Evolutionary conservation across 2,797 vertebrate species (phyloP), one percentile per base, ranked within the genome.

Genomic region (Gobionotothen gibberifrons): DNA sequence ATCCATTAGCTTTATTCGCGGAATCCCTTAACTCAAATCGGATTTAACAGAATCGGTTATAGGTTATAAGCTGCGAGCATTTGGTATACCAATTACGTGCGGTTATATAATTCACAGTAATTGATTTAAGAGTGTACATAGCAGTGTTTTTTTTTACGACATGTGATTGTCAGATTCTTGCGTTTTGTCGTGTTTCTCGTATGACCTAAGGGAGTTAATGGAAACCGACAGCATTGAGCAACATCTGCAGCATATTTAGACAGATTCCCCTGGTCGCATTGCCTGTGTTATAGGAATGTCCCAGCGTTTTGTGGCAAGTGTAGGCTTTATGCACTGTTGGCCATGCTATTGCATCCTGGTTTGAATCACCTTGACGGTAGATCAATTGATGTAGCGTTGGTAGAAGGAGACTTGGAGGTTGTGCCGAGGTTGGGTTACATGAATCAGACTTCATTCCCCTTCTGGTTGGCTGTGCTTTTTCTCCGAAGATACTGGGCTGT

Each of bases 361-460:
- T 75, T 84, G 81, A 80, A 92, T 93, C 90, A 93, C 90, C 90
- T 94, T 94, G 91, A 93, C 72, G 72, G 62, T 46, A 73, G 84
- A 91, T 91, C 89, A 89, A 78, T 92, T 87, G 76, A 76, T 87
- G 82, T 82, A 79, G 77, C 84, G 53, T 62, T 77, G 69, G 78
- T 74, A 76, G 83, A 93, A 94, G 91, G 92, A 93, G 92, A 92
- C 83, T 92, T 92, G 81, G 90, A 93, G 92, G 93, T 91, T 93
- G 90, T 76, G 68, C 69, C 66, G 48, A 87, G 87, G 79, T 87
- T 86, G 79, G 76, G 85, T 93, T 90, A 89, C 88, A 83, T 84
- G 62, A 87, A 76, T 77, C 26, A 57, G 82, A 77, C 76, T 74
- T 81, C 46, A 46, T 69, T 47, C n/a, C 63, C 69, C 66, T 55